phyloP scores from a whole-genome alignment of 2,888 invertebrate genomes.

The Frankliniella intonsa region DNA sequence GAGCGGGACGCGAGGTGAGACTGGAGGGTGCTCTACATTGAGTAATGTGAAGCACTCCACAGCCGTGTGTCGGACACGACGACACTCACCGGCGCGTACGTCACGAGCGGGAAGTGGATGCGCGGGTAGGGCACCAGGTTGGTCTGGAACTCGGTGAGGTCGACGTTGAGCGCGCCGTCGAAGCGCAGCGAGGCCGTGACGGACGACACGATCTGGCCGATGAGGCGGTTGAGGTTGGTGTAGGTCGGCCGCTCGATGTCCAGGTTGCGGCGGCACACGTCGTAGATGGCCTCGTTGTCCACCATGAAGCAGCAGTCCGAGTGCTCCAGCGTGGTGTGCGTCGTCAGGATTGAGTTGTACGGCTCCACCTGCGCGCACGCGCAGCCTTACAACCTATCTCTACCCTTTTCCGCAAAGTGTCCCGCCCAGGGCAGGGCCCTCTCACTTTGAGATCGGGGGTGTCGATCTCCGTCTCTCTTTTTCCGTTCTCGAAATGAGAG shows the following conservation, averaged over 20 bases:
- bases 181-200: constrained; percentile 59
- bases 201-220: constrained; percentile 56
- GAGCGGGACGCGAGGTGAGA: neutral
- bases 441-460: too few species aligned
- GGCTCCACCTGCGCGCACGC: constrained; percentile 49
- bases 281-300: constrained; percentile 51
- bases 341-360: constrained; percentile 57
- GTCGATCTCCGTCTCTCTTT: too few species aligned
- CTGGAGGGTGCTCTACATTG: neutral
- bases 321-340: constrained; percentile 59
- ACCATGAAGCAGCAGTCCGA: constrained; percentile 62
- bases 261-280: constrained; percentile 57
- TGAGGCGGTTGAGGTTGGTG: constrained; percentile 58
- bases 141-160: constrained; percentile 59
- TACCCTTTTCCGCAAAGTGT: too few species aligned
- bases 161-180: constrained; percentile 59
- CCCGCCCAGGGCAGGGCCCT: too few species aligned
- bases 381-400: neutral
- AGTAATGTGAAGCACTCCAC: too few species aligned
- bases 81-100: constrained; percentile 50
- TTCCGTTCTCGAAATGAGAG: too few species aligned
- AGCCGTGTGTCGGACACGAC: too few species aligned
- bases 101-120: constrained; percentile 58
- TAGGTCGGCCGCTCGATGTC: constrained; percentile 58
- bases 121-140: constrained; percentile 60